Base-by-base conservation (phyloP, 2,113 vertebrate species). In the Spea bombifrons region DNA sequence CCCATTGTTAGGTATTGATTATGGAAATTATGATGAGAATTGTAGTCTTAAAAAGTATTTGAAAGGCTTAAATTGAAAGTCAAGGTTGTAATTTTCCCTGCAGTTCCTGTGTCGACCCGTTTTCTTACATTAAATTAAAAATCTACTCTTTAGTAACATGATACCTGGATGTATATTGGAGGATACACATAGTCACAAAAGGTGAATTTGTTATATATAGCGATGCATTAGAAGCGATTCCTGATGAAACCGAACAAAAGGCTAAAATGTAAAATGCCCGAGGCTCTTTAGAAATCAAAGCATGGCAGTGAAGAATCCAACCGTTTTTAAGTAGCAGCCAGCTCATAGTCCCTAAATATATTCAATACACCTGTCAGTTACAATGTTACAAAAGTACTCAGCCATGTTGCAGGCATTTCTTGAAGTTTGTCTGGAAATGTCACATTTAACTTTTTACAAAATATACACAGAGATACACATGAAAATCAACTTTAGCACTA, bases 191-290 rank as follows among this genome's bases (percentile, higher is more conserved):
- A 45, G 68, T 57, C 16, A 49, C n/a, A n/a, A n/a, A 63, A 70
- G 46, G 45, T n/a, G 75, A 77, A 52, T 47, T 61, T 77, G 66
- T 61, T 46, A 17, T 61, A 52, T 46, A 57, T 64, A 52, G 61
- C 48, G 65, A 66, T 53, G 64, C 47, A 66, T 66, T 6, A 30
- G 48, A 53, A 52, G 17, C 75, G 45, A 49, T 66, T 59, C 7
- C 66, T 70, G 69, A 77, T 77, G 46, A 77, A 77, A 61, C 75
- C 5, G 52, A 77, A 71, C 66, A 63, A 76, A 69, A n/a, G 55
- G 55, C 75, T 77, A 70, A 48, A 77, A 77, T 61, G 66, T 57
- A 50, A 17, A 59, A 10, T 12, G 46, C 66, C 47, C 53, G 45
- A 63, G 75, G 75, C 67, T 71, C 46, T 63, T 66, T 7, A 69